These are phyloP conservation scores for Trachelus iudaicus DNA, from an alignment of 2,888 invertebrate species.

Conservation along the genomic window DNA sequence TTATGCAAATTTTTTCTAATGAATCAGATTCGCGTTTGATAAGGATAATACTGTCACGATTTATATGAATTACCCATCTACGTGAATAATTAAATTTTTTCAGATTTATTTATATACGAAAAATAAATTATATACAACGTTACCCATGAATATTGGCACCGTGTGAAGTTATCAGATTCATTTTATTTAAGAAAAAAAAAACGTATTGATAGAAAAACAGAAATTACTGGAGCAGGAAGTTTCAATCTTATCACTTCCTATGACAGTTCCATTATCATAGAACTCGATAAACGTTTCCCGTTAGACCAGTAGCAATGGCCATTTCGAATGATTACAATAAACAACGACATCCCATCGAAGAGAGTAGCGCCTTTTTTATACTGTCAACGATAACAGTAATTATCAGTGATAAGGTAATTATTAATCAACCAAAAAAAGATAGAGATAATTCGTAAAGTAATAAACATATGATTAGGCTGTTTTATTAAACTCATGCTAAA, in stretches of 20 bases:
- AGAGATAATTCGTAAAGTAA: no score
- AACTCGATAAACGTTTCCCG: not conserved
- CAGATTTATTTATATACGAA: not conserved
- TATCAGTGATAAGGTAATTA: not conserved
- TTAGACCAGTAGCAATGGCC: not conserved
- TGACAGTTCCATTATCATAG: not conserved
- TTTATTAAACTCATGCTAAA: not conserved
- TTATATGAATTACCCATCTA: not conserved
- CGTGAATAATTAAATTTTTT: not conserved
- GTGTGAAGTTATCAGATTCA: not conserved
- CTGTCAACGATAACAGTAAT: not conserved
- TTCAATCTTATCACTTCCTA: conserved; percentile 46
- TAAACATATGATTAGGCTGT: no score
- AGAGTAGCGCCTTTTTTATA: not conserved
- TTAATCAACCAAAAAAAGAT: not conserved
- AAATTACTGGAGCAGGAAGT: conserved; percentile 38
- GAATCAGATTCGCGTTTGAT: not conserved
- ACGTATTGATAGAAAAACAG: not conserved
- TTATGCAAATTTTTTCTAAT: not conserved
- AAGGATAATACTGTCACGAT: not conserved
- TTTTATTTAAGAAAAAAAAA: not conserved
- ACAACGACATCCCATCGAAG: not conserved
- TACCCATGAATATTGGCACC: not conserved
- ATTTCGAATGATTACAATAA: not conserved
- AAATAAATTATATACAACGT: not conserved